Base-by-base conservation (phyloP, 2,113 vertebrate species). In the Catharus fuscescens region DNA sequence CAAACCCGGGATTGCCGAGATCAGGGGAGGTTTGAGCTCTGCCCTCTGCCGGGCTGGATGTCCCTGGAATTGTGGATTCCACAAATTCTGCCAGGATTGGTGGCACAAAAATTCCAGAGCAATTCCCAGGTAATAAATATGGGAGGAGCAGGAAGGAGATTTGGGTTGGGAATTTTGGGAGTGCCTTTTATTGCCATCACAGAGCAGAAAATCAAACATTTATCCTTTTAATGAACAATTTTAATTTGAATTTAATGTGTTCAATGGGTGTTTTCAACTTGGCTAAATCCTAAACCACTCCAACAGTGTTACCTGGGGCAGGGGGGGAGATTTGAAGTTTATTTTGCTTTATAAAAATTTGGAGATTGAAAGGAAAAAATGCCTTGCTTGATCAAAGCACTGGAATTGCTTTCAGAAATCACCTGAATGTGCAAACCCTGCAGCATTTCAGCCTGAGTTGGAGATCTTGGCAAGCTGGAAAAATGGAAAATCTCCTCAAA, bases 351-450 rank as follows among this genome's bases (percentile, higher is more conserved):
- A 10, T 7, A 40, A 76, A 69, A 69, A 47, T 29, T 11, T 42
- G 70, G 78, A 69, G 70, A 10, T 6, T 3, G 32, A 48, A 24
- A 52, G 17, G 34, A 1, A 4, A 8, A 25, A 14, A 13, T 2
- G 54, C 31, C 6, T 59, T 9, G 31, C 4, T 69, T 14, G 45
- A 34, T 61, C 45, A 53, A 45, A 86, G 88, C 65, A 1, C 40
- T 18, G 32, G 36, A 8, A 15, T 28, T 32, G 50, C 25, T 52
- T 17, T 34, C 52, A 64, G 72, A 38, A 70, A 34, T 54, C 18
- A 0, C 28, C 19, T 29, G n/a, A 21, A 2, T 0, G 5, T 1
- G 0, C 29, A 31, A 24, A 10, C 17, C 2, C 0, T 1, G 40
- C 56, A 65, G 56, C 9, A 0, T 25, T 71, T 31, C 29, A 20